Conservation (phyloP, 1,140 invertebrate genomes). For the Aphelinus certus region DNA sequence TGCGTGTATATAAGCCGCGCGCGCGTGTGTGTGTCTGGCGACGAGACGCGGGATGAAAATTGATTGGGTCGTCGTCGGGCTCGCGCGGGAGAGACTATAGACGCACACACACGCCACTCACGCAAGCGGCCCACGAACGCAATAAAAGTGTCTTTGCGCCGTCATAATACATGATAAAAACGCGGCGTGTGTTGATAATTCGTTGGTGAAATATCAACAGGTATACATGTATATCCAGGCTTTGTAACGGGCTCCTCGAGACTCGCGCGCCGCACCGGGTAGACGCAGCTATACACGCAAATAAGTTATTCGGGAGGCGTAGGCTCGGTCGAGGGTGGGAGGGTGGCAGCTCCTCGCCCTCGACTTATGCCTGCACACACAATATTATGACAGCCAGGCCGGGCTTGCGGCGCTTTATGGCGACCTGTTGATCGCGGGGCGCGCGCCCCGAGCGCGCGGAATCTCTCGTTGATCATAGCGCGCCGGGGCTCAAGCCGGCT, state of each 20-base stretch:
- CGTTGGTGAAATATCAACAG: constrained; percentile 22
- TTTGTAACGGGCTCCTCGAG: no score
- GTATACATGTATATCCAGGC: neutral
- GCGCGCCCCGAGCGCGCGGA: neutral
- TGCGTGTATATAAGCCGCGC: no score
- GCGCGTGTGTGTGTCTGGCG: no score
- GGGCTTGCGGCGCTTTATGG: constrained; percentile 22
- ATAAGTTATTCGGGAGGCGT: neutral
- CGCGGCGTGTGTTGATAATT: constrained; percentile 16
- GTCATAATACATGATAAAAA: neutral
- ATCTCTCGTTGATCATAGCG: constrained; percentile 32
- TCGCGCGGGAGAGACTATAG: no score
- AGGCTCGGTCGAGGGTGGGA: neutral
- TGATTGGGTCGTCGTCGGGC: no score
- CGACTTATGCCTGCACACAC: constrained; percentile 20
- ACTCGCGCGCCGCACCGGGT: no score
- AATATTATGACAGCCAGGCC: constrained; percentile 35
- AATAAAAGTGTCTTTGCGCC: neutral
- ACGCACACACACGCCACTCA: neutral
- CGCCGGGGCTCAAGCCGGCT: neutral
- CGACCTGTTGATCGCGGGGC: constrained; percentile 38
- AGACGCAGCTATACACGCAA: no score
- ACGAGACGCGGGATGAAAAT: no score
- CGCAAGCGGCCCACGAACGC: constrained; percentile 1
- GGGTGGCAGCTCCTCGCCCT: neutral